phyloP scores from a whole-genome alignment of 2,888 invertebrate genomes.

The Sinotaia quadrata region DNA sequence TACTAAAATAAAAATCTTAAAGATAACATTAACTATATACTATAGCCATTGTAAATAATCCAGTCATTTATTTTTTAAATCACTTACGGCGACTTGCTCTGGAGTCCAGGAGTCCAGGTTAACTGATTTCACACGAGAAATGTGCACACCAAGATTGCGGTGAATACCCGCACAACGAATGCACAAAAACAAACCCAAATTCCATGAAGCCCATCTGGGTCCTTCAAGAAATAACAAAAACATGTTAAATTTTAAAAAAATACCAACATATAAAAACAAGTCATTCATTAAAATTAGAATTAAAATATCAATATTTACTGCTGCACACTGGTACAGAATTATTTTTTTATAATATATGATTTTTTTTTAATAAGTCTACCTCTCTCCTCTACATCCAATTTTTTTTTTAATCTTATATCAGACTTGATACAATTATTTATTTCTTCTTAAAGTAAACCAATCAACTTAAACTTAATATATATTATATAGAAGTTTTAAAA shows the following conservation, averaged over 20 bases:
- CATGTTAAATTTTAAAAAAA: not conserved
- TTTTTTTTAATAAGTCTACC: no score
- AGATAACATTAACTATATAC: no score
- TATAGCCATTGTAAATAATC: no score
- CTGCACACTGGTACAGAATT: no score
- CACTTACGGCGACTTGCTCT: slow-evolving; percentile 89
- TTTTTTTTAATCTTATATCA: no score
- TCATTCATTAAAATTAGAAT: not conserved
- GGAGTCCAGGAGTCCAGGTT: slow-evolving; percentile 99
- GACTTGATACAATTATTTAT: no score
- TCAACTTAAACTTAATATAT: no score
- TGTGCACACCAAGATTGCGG: slow-evolving; percentile 97
- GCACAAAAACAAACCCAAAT: slow-evolving; percentile 97
- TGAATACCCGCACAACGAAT: slow-evolving; percentile 99
- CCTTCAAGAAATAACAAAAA: slow-evolving; percentile 76
- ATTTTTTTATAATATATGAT: no score
- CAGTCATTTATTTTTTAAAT: not conserved
- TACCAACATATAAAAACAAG: not conserved
- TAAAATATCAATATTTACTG: not conserved
- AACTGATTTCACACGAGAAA: slow-evolving; percentile 98
- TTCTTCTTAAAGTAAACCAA: no score
- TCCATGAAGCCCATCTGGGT: slow-evolving; percentile 99
- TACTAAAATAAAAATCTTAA: no score
- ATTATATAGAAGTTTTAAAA: no score
- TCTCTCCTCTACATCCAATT: no score